These are phyloP conservation scores for Orchesella flavescens DNA, from an alignment of 2,888 invertebrate species.

Conservation along the genomic window DNA sequence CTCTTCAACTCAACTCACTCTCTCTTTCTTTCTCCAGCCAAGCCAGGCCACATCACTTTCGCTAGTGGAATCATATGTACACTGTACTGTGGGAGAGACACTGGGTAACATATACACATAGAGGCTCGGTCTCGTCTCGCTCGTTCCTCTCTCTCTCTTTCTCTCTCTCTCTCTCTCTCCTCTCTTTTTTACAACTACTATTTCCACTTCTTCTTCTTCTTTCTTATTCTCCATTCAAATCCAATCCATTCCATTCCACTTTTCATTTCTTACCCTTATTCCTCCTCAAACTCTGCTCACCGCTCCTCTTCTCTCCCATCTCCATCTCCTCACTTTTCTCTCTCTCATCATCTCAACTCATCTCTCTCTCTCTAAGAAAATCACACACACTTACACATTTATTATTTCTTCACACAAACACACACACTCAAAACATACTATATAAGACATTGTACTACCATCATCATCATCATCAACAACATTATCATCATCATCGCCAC, in stretches of 20 bases:
- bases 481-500: conserved; percentile 45
- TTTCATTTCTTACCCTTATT: conserved; percentile 50
- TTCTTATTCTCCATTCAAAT: conserved; percentile 47
- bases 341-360: conserved; percentile 32
- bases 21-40: background rate
- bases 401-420: conserved; percentile 31
- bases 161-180: conserved; percentile 41
- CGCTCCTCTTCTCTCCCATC: conserved; percentile 26
- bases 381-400: conserved; percentile 43
- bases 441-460: conserved; percentile 1
- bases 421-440: background rate
- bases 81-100: conserved; percentile 32
- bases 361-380: conserved; percentile 42
- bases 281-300: conserved; percentile 35
- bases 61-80: conserved; percentile 41
- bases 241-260: conserved; percentile 50
- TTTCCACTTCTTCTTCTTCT: conserved; percentile 14
- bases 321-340: conserved; percentile 30
- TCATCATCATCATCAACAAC: conserved; percentile 28
- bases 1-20: conserved; percentile 11
- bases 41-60: conserved; percentile 3
- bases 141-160: conserved; percentile 48
- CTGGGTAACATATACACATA: conserved; percentile 22
- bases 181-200: conserved; percentile 37
- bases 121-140: conserved; percentile 10